Evolutionary conservation across 2,113 vertebrate genomes (phyloP), one percentile per base, ranked within the genome.

Genomic region (Myodes glareolus): DNA sequence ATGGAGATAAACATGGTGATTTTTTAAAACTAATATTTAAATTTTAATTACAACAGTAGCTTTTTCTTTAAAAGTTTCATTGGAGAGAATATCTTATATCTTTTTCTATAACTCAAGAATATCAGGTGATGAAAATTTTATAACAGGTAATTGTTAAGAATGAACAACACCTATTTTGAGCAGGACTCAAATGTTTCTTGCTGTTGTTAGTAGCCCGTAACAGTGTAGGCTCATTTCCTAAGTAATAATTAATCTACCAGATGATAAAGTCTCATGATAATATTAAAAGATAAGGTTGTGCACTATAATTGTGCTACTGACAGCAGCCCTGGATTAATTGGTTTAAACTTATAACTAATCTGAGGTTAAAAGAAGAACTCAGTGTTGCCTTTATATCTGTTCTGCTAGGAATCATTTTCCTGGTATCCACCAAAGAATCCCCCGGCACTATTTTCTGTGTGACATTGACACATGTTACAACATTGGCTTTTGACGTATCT

Each of bases 51-150:
- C 14, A 77, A 23, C 13, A 63, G n/a, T 27, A 70, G 19, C 14
- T 45, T 84, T 90, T 96, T 67, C 61, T 65, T 95, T 84, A 61
- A 65, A 87, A 27, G 55, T 94, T 73, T 63, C 36, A 55, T 36
- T 63, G 7, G 3, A 73, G 52, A 39, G 55, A 75, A 58, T 90
- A 65, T 67, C 11, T 67, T 39, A 55, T 25, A 25, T 45, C 27
- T 73, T 76, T 89, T 86, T 10, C 55, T 67, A 65, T 19, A 88
- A 39, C 84, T 92, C 29, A 67, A 58, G 14, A 50, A 94, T 91
- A 92, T 67, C 47, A 45, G 33, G n/a, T 67, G 33, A 73, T 88
- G 12, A 92, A 25, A 65, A 45, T 45, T 86, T 92, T 75, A 36
- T 70, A 73, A 50, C 1, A 76, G 76, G 29, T 52, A 70, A 77